Conservation (phyloP, 2,888 invertebrate species). For the Notodonta dromedarius region DNA sequence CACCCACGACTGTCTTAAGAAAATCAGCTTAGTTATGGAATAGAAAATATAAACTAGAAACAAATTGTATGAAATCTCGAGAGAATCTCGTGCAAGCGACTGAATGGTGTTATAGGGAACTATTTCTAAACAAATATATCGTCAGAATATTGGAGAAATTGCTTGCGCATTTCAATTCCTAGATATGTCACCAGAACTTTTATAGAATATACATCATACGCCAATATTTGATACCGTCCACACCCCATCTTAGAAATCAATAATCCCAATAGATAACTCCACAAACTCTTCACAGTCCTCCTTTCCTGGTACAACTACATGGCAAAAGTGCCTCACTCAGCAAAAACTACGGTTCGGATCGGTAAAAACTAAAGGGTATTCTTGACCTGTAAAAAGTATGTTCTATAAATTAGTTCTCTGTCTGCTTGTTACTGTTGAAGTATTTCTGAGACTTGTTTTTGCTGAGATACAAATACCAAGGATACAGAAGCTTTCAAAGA, state of each 20-base stretch:
- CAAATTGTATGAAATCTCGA: too few relatives aligned
- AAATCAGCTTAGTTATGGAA: too few relatives aligned
- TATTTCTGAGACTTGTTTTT: constrained; percentile 34
- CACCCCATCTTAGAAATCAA: background rate
- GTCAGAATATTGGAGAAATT: too few relatives aligned
- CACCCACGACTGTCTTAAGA: too few relatives aligned
- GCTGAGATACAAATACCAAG: constrained; percentile 3
- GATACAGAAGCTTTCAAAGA: background rate
- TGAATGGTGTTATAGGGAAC: too few relatives aligned
- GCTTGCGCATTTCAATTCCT: too few relatives aligned
- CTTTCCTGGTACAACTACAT: constrained; percentile 13
- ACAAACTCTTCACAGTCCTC: constrained; percentile 8
- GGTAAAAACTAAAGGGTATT: constrained; percentile 28
- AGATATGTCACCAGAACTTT: too few relatives aligned
- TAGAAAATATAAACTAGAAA: too few relatives aligned
- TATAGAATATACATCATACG: too few relatives aligned
- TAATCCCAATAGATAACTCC: background rate
- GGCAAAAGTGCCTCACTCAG: constrained; percentile 13
- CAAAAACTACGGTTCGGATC: constrained; percentile 24
- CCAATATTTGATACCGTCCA: too few relatives aligned
- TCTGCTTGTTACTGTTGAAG: constrained; percentile 20
- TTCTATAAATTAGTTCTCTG: constrained; percentile 31
- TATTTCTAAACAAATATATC: too few relatives aligned
- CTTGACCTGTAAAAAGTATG: constrained; percentile 34
- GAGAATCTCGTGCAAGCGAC: too few relatives aligned